These are phyloP conservation scores for Ceratitis capitata DNA, from an alignment of 1,140 invertebrate genomes.

Conservation along the genomic window DNA sequence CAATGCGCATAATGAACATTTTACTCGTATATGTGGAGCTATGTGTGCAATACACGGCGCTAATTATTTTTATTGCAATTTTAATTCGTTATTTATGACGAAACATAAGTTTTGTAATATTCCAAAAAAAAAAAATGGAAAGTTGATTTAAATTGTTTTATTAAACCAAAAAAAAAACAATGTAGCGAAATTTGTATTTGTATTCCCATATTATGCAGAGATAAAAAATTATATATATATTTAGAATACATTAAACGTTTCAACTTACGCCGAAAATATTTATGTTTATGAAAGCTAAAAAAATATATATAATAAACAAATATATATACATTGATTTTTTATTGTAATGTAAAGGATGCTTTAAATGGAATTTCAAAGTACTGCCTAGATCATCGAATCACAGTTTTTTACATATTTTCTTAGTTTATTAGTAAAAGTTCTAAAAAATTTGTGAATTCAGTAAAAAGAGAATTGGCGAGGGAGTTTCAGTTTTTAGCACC, in stretches of 20 bases:
- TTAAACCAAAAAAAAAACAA: not conserved
- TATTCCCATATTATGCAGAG: not conserved
- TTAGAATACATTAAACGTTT: not conserved
- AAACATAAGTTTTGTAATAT: not conserved
- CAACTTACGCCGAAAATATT: not conserved
- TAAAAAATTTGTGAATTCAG: too few species aligned
- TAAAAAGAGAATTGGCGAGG: too few species aligned
- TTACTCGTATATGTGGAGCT: too few species aligned
- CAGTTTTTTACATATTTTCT: too few species aligned
- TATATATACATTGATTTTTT: not conserved
- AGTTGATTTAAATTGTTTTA: not conserved
- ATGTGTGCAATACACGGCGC: not conserved
- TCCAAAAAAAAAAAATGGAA: not conserved
- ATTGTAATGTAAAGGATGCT: too few species aligned
- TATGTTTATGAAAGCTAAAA: not conserved
- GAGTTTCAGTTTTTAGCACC: too few species aligned
- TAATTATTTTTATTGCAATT: not conserved
- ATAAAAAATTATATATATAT: not conserved
- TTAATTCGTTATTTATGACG: not conserved
- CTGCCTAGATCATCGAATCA: too few species aligned
- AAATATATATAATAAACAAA: not conserved
- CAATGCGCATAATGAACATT: not conserved
- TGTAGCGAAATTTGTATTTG: not conserved
- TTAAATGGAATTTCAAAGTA: not conserved
- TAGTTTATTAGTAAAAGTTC: too few species aligned